These are phyloP conservation scores for Caranx ignobilis DNA, from an alignment of 2,113 vertebrate species.

Conservation along the genomic window DNA sequence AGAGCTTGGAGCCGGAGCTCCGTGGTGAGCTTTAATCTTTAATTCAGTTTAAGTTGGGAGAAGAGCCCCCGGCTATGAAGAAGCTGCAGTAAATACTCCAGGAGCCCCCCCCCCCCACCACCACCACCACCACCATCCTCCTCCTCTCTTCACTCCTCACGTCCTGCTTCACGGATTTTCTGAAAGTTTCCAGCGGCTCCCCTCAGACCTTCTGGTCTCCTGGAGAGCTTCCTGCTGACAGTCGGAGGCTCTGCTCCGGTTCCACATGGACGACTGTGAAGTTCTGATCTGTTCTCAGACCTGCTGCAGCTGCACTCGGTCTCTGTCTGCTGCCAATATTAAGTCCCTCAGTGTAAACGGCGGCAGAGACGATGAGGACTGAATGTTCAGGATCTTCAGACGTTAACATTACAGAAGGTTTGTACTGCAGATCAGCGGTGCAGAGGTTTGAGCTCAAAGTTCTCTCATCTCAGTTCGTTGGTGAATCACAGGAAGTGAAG, in stretches of 20 bases:
- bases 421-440: too few relatives aligned
- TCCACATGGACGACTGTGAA: neutral
- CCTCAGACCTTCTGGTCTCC: neutral
- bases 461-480: too few relatives aligned
- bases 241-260: neutral
- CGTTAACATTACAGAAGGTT: too few relatives aligned
- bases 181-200: constrained; percentile 13
- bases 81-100: neutral
- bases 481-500: too few relatives aligned
- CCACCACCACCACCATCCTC: too few relatives aligned
- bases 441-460: too few relatives aligned
- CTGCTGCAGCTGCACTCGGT: neutral
- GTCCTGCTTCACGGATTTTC: constrained; percentile 8
- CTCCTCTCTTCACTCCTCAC: neutral
- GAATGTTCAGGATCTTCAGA: neutral
- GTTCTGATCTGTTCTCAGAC: neutral
- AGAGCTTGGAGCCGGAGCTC: neutral
- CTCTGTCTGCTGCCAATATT: neutral
- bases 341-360: neutral
- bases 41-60: constrained; percentile 26
- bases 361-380: neutral
- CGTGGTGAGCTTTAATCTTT: constrained; percentile 19
- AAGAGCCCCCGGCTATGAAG: neutral
- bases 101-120: too few relatives aligned
- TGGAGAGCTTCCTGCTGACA: neutral